Percentiles rank a stretch among this genome's conserved stretches.
Evolutionary conservation across 2,113 vertebrate genomes (phyloP).

Genomic region (Urocitellus parryii): DNA sequence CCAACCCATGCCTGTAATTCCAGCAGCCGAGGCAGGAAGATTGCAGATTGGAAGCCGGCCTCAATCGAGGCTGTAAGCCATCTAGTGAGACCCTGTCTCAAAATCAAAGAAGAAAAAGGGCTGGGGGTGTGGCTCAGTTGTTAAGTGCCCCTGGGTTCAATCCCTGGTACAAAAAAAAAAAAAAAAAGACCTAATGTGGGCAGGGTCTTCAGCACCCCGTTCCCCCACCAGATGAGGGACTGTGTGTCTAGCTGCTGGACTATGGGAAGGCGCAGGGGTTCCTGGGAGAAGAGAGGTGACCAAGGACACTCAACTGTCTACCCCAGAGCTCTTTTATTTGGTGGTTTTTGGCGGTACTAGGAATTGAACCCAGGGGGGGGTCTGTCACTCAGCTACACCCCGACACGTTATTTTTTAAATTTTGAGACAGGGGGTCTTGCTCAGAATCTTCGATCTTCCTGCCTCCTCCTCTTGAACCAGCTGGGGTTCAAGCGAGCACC

Average conservation of each 20-base stretch:
- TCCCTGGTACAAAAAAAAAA: too few species aligned
- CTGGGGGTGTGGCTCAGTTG: too few species aligned
- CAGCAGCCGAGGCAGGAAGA: too few species aligned
- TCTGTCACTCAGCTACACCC: too few species aligned
- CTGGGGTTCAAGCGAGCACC: not conserved
- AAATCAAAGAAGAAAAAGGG: too few species aligned
- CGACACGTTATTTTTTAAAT: not conserved
- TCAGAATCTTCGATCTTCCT: not conserved
- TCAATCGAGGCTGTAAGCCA: too few species aligned
- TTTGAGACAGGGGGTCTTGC: not conserved
- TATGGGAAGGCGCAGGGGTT: conserved; percentile 72
- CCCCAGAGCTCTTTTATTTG: not conserved
- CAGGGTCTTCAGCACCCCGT: conserved; percentile 72
- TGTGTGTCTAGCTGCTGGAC: not conserved
- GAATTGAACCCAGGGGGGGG: not conserved
- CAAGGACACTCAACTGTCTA: not conserved
- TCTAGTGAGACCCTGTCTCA: too few species aligned
- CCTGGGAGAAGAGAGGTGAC: not conserved
- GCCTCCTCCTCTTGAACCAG: not conserved
- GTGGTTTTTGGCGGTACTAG: not conserved
- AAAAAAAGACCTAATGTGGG: conserved; percentile 55
- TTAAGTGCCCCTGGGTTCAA: too few species aligned
- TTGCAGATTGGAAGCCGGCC: too few species aligned
- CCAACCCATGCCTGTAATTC: not conserved
- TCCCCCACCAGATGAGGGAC: conserved; percentile 78